A percentile compares a stretch with the other conserved stretches of the same genome.
These are phyloP conservation scores for Drosophila guanche DNA, from an alignment of 1,140 invertebrate genomes.

Conservation along the genomic window DNA sequence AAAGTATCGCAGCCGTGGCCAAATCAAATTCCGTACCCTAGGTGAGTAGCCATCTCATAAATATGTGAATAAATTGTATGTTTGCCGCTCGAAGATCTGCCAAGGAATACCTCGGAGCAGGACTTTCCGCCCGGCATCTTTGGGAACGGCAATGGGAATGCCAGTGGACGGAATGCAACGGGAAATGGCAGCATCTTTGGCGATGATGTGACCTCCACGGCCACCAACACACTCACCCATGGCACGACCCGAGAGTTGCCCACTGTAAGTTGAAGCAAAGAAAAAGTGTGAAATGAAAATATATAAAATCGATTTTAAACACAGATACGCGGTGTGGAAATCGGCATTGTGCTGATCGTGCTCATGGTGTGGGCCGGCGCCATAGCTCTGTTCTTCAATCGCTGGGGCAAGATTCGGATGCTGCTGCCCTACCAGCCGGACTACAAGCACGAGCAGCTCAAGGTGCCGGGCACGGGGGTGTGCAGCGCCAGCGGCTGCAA, in stretches of 20 bases:
- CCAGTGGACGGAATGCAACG: conserved; percentile 82
- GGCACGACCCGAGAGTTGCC: conserved; percentile 83
- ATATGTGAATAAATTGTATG: neutral
- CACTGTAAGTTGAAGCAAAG: conserved; percentile 54
- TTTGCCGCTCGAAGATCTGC: conserved; percentile 85
- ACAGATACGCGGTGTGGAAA: conserved; percentile 92
- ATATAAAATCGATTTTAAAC: neutral
- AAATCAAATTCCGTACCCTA: conserved; percentile 93
- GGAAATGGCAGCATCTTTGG: conserved; percentile 77
- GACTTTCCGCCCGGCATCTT: conserved; percentile 83
- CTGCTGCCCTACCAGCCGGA: conserved; percentile 95
- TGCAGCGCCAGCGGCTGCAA: conserved; percentile 87
- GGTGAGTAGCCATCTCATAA: conserved; percentile 85
- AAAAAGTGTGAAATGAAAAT: neutral
- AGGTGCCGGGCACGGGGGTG: conserved; percentile 91
- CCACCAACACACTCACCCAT: conserved; percentile 84
- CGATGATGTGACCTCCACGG: conserved; percentile 78
- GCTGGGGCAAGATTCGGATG: conserved; percentile 97
- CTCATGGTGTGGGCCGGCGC: conserved; percentile 94
- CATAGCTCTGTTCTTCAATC: conserved; percentile 94
- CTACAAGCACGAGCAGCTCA: conserved; percentile 92
- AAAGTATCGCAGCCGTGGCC: conserved; percentile 89
- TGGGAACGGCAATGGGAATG: conserved; percentile 84
- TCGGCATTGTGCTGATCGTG: conserved; percentile 93
- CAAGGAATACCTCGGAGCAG: conserved; percentile 88